A percentile compares a stretch with the other conserved stretches of the same genome.
phyloP scores from a whole-genome alignment of 2,113 vertebrate genomes.

The Gadus macrocephalus region DNA sequence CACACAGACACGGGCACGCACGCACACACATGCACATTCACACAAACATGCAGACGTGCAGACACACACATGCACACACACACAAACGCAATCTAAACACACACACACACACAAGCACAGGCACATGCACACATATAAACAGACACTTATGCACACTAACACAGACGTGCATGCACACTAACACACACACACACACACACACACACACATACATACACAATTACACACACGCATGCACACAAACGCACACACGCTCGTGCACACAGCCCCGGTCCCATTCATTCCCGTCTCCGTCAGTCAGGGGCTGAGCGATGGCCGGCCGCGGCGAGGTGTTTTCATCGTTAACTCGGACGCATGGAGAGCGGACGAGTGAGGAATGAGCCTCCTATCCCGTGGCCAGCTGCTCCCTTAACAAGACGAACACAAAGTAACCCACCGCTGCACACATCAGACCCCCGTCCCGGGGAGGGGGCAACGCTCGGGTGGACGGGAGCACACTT shows the following conservation, averaged over 20 bases:
- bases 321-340: constrained; percentile 58
- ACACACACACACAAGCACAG: too few species aligned
- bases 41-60: constrained; percentile 1
- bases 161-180: too few species aligned
- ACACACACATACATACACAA: too few species aligned
- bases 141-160: too few species aligned
- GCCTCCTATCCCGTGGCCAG: constrained; percentile 54
- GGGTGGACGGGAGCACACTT: not conserved
- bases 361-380: constrained; percentile 57
- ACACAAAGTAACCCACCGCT: constrained; percentile 48
- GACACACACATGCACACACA: not conserved
- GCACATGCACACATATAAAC: too few species aligned
- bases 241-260: not conserved
- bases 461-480: constrained; percentile 7
- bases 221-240: too few species aligned
- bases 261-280: constrained; percentile 13
- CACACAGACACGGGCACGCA: not conserved
- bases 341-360: constrained; percentile 63
- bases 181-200: too few species aligned
- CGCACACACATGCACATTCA: not conserved
- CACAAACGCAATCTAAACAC: not conserved
- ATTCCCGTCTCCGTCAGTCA: constrained; percentile 49
- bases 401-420: constrained; percentile 63
- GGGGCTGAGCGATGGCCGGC: constrained; percentile 48
- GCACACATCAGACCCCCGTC: constrained; percentile 40